Base-by-base conservation (phyloP, 2,888 invertebrate species). In the Chouioia cunea region DNA sequence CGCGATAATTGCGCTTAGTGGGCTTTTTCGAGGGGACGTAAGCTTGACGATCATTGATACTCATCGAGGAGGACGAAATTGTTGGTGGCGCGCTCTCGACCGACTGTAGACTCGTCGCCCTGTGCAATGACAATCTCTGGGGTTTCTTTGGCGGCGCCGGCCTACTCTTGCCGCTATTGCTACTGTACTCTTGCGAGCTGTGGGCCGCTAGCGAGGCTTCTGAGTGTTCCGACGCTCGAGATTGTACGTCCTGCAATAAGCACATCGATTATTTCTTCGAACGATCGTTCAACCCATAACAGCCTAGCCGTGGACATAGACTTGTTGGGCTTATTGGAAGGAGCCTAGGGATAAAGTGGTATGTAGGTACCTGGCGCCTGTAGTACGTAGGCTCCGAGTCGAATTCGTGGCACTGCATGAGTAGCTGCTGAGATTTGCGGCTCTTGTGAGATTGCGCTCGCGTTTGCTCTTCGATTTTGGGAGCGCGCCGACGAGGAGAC, bases 71-170 rank as follows among this genome's bases (percentile, higher is more conserved):
- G 3, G 73, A 67, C 0, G 81, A 77, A 1, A 81, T 77, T 1
- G 79, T 74, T 0, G 83, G 79, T 0, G 86, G 85, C 0, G 87
- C 80, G 58, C 81, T 86, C 74, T 89, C 89, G 0, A 94, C 89
- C 0, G 93, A 93, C 80, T 94, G 94, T 59, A 94, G 89, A 83
- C 94, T 95, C 74, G 93, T 91, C 0, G 95, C 93, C 77, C 94
- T 90, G 81, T 95, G 95, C 60, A 96, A 86, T 0, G 95, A 95
- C 50, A 96, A 86, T 12, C 95, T 88, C 59, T 95, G 85, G 0
- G 95, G 96, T 81, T 96, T 96, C 79, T 95, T 93, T 20, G 95
- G 96, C 4, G 95, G 95, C 15, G 92, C 91, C 0, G 95, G 94
- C 65, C 93, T 87, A 2, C 89, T 87, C 73, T 89, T 89, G 0